A percentile compares a stretch with the other conserved stretches of the same genome.
Conservation (phyloP, 2,888 invertebrate genomes). For the Syrista parreyssii region DNA sequence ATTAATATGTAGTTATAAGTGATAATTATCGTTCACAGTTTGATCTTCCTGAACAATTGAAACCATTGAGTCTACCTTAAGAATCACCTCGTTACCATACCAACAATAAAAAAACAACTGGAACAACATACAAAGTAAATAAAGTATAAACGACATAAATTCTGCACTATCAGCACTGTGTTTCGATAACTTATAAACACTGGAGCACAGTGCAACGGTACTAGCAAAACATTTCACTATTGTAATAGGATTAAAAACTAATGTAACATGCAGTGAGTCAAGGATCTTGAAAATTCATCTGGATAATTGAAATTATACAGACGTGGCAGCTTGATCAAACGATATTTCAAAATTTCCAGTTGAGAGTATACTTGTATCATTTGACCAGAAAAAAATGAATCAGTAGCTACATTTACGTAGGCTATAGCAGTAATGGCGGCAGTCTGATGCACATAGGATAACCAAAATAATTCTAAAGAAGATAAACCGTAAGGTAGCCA, state of each 20-base stretch:
- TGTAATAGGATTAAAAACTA: conserved; percentile 25
- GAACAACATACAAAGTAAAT: conserved; percentile 30
- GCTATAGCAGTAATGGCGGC: conserved; percentile 25
- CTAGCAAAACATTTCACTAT: conserved; percentile 31
- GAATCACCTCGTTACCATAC: conserved; percentile 45
- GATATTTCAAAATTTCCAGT: conserved; percentile 17
- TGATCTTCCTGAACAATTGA: no score
- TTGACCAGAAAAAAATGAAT: conserved; percentile 36
- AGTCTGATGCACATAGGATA: conserved; percentile 24
- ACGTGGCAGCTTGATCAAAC: conserved; percentile 1
- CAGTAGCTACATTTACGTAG: conserved; percentile 37
- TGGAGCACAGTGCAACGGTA: conserved; percentile 31
- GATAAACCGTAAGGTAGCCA: conserved; percentile 20
- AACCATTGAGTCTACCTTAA: conserved; percentile 30
- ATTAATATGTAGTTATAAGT: conserved; percentile 6
- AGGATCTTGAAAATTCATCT: no score
- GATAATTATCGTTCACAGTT: no score
- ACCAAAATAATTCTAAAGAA: conserved; percentile 9
- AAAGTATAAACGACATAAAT: conserved; percentile 8
- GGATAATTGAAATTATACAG: not conserved
- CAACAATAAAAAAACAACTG: conserved; percentile 50
- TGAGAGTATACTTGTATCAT: conserved; percentile 35
- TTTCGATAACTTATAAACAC: conserved; percentile 29
- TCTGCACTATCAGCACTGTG: conserved; percentile 1
- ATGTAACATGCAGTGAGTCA: no score